phyloP scores from a whole-genome alignment of 1,140 invertebrate species.

The Conopomorpha cramerella region DNA sequence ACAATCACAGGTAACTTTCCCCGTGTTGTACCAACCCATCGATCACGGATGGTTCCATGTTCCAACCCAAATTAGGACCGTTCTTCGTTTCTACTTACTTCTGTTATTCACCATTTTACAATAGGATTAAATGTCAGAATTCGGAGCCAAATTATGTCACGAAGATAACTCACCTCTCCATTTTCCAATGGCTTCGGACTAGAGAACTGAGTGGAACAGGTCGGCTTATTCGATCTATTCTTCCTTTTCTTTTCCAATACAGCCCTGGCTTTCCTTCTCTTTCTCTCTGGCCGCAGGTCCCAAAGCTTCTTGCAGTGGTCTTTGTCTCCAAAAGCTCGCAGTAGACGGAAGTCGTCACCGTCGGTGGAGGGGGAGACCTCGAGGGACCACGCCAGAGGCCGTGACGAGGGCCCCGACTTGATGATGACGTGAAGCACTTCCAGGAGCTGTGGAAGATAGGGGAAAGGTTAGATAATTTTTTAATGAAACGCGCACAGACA shows the following conservation, averaged over 20 bases:
- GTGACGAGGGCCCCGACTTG: slow-evolving; percentile 85
- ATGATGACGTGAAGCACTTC: slow-evolving; percentile 91
- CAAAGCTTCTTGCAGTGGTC: slow-evolving; percentile 85
- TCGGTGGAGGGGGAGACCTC: slow-evolving; percentile 70
- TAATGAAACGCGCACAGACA: no score
- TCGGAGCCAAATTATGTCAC: background rate
- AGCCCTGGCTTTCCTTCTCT: slow-evolving; percentile 30
- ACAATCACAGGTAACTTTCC: no score
- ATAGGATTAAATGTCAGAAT: background rate
- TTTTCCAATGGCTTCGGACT: slow-evolving; percentile 82
- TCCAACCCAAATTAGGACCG: no score
- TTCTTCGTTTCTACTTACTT: no score
- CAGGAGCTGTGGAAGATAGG: slow-evolving; percentile 83
- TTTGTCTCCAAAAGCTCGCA: slow-evolving; percentile 90
- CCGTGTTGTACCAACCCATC: no score
- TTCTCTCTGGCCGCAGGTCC: slow-evolving; percentile 47
- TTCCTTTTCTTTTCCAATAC: slow-evolving; percentile 11
- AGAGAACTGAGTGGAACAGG: slow-evolving; percentile 87
- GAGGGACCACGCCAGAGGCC: slow-evolving; percentile 89
- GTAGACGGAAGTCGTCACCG: slow-evolving; percentile 72
- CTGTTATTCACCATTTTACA: no score
- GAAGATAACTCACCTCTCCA: slow-evolving; percentile 71
- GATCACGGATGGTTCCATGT: no score
- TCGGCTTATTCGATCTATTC: slow-evolving; percentile 66
- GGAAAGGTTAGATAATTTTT: no score